These are phyloP conservation scores for Aphidius ervi DNA, from an alignment of 1,140 invertebrate genomes.

Conservation along the genomic window DNA sequence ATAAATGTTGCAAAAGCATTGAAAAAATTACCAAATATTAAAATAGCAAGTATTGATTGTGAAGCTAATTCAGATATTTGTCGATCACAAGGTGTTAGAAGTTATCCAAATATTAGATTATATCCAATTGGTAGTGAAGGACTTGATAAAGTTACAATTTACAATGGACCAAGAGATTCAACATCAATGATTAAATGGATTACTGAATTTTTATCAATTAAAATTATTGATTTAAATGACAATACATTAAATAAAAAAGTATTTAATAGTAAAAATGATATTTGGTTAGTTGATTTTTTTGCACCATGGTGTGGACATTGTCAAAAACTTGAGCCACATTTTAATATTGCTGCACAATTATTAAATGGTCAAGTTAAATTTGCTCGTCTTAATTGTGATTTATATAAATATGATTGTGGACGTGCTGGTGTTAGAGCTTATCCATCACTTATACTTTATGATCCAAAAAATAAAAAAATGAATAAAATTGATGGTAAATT, in stretches of 20 bases:
- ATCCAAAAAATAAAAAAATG: conserved; percentile 22
- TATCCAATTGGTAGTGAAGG: conserved; percentile 59
- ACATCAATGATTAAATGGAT: conserved; percentile 60
- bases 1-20: conserved; percentile 54
- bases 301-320: conserved; percentile 75
- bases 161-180: conserved; percentile 60
- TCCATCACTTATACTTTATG: conserved; percentile 52
- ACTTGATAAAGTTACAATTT: conserved; percentile 50
- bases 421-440: conserved; percentile 53
- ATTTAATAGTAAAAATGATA: conserved; percentile 33
- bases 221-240: conserved; percentile 45
- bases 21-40: conserved; percentile 51
- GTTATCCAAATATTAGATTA: conserved; percentile 68
- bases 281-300: conserved; percentile 72
- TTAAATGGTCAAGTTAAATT: conserved; percentile 53
- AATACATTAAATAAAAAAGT: conserved; percentile 46
- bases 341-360: conserved; percentile 60
- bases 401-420: conserved; percentile 46
- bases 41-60: conserved; percentile 70
- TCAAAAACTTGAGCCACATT: conserved; percentile 66
- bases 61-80: conserved; percentile 59
- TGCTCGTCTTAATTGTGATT: conserved; percentile 60
- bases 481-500: conserved; percentile 15
- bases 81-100: conserved; percentile 55
- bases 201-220: conserved; percentile 58